Base-by-base conservation (phyloP, 1,140 invertebrate genomes). In the Muscidifurax raptorellus region DNA sequence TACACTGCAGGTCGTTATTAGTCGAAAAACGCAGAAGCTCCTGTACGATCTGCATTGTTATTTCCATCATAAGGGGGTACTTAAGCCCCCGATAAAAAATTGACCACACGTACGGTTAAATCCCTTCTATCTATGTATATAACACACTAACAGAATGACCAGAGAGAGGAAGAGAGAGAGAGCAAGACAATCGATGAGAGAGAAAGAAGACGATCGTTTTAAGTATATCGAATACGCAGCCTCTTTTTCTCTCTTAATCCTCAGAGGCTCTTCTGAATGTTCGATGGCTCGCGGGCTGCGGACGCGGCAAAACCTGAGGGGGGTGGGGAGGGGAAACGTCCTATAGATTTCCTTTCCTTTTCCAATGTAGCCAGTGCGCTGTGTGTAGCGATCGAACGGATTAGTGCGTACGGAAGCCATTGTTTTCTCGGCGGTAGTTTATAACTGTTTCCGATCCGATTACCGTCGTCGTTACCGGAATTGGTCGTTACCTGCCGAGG, bases 371-470 rank as follows among this genome's bases (percentile, higher is more conserved):
- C 12, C 27, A 10, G 67, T 18, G 9, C 79, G 4, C 36, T 40
- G 36, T 40, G 40, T 40, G 52, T 66, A 76, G 40, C 59, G 32
- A 82, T 72, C 85, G 80, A 79, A 67, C 28, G 67, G 77, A 82
- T 86, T 66, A 47, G 83, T 83, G 82, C 75, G 66, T 36, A n/a
- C 32, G 59, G 44, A 81, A 83, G 76, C 87, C 86, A 79, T 88
- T 88, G 85, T 87, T 88, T 88, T 86, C 87, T 86, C 47, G 47
- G 28, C 44, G 44, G 67, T 82, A 86, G 83, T 88, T 88, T 86
- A 87, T 87, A 88, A 87, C 85, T 88, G 82, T 87, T 89, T 87
- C 77, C 84, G 86, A 88, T 88, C 85, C 86, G 86, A 88, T 89
- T 88, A 88, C 77, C 64, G 74, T 82, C 69, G 74, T 76, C 66